These are phyloP conservation scores for Cecropterus lyciades DNA, from an alignment of 1,140 invertebrate species.

Conservation along the genomic window DNA sequence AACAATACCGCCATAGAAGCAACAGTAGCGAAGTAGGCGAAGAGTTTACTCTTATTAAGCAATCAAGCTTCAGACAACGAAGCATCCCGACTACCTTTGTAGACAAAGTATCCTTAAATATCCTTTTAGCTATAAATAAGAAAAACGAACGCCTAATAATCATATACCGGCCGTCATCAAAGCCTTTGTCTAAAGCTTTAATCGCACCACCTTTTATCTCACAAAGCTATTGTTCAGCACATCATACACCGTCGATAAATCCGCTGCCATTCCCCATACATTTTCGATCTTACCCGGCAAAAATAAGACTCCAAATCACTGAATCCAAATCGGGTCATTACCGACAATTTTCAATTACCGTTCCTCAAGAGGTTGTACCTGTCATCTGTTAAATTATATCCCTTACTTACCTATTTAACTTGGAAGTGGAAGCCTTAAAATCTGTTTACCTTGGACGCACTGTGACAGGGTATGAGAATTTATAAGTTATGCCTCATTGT, in stretches of 20 bases:
- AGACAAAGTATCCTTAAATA: constrained; percentile 27
- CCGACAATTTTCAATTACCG: constrained; percentile 61
- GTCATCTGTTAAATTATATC: constrained; percentile 64
- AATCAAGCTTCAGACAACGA: constrained; percentile 33
- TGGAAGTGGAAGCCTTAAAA: constrained; percentile 41
- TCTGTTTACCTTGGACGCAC: constrained; percentile 39
- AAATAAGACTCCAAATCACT: constrained; percentile 39
- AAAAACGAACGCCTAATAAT: constrained; percentile 33
- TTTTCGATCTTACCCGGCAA: constrained; percentile 29
- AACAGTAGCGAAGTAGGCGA: constrained; percentile 27
- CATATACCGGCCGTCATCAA: constrained; percentile 38
- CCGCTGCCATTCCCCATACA: constrained; percentile 7
- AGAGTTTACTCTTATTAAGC: constrained; percentile 32
- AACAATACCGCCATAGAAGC: constrained; percentile 23
- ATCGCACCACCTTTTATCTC: constrained; percentile 37
- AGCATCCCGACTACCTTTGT: constrained; percentile 25
- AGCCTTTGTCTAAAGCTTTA: constrained; percentile 34
- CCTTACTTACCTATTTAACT: constrained; percentile 46
- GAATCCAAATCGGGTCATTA: constrained; percentile 43
- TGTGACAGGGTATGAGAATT: constrained; percentile 45
- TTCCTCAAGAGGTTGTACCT: constrained; percentile 46
- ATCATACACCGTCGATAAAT: constrained; percentile 48
- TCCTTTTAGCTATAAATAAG: constrained; percentile 30
- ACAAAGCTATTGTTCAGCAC: constrained; percentile 51
- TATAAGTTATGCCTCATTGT: constrained; percentile 45